Evolutionary conservation across 1,140 invertebrate species (phyloP), one percentile per base, ranked within the genome.

Genomic region (Paralvinella palmiformis): DNA sequence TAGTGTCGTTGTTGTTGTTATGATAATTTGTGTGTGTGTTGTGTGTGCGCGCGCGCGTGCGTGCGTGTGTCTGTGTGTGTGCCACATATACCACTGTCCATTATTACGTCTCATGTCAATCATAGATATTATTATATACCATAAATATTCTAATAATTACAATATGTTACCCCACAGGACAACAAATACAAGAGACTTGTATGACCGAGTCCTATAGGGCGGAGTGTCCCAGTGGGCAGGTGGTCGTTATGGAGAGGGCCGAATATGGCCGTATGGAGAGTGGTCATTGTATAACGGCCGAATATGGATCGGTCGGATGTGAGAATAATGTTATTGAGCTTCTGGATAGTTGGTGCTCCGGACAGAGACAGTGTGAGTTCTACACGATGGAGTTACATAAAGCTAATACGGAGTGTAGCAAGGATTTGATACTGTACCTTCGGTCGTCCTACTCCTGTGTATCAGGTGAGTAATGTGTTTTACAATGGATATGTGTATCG

Each of bases 281-380:
- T 0, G 32, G 62, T 29, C 31, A 29, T 15, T 63, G 62, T 33
- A 15, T 63, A 20, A 37, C 17, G 33, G 31, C 33, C 10, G 31
- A 56, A 32, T 53, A 53, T 31, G 58, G 58, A 13, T 17, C n/a
- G 48, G 35, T 65, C 24, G 57, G 57, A 27, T 65, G 63, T 36
- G 20, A 7, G 41, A 20, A 31, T 44, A 58, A 60, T 17, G 63
- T 65, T 27, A 56, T 59, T 27, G 15, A 22, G 7, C 35, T 45
- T 32, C 52, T 65, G 0, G 63, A 65, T 33, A 27, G 35, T n/a
- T 29, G 29, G 33, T 65, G 63, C 32, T 65, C 63, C 27, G 63
- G 63, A 5, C 24, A 48, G 6, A 31, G 31, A 13, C 32, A 7
- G 13, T 65, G 63, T 36, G 58, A 52, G 27, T 20, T 60, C 35